Base-by-base conservation (phyloP, 2,888 invertebrate species). In the Unio delphinus region DNA sequence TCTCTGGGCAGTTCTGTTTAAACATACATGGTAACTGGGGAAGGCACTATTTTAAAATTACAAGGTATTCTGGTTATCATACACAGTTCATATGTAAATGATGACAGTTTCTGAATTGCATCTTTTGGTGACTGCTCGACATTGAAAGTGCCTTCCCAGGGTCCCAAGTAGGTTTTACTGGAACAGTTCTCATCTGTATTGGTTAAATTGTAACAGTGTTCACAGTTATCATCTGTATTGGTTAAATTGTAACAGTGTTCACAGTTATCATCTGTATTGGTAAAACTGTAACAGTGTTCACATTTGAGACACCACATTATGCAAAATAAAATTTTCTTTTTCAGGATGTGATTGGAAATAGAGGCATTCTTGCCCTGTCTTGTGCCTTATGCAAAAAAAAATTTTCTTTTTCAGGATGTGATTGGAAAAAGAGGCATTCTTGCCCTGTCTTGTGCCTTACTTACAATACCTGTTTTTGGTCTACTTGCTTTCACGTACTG, bases 381-480 rank as follows among this genome's bases (percentile, higher is more conserved):
- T 90, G 89, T 80, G 87, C 88, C 6, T 60, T 88, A 20, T 45
- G 45, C 45, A 8, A 45, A 45, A 45, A 0, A 11, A 11, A 11
- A 34, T 69, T 68, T 61, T 64, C 59, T 72, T 65, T 79, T 76
- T 1, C 76, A 90, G 90, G 90, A 90, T 80, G 68, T 87, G n/a
- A 75, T 90, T 69, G 90, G 90, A 6, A 88, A 86, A 81, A 83
- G 90, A 67, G 90, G 89, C 7, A 79, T 85, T 65, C 72, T 90
- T 26, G 88, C 89, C 5, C 67, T 88, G 56, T 56, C 80, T 23
- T 90, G 89, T 80, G 87, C 88, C 6, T 60, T 88, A 20, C 75
- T 88, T 55, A 89, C 89, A 7, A 84, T 90, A 54, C 90, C 90
- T 5, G 89, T 90, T 20, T 90, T 89, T 84, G 89, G 88, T 26